A percentile compares a stretch with the other conserved stretches of the same genome.
phyloP scores from a whole-genome alignment of 2,113 vertebrate genomes.

The Turnix velox region DNA sequence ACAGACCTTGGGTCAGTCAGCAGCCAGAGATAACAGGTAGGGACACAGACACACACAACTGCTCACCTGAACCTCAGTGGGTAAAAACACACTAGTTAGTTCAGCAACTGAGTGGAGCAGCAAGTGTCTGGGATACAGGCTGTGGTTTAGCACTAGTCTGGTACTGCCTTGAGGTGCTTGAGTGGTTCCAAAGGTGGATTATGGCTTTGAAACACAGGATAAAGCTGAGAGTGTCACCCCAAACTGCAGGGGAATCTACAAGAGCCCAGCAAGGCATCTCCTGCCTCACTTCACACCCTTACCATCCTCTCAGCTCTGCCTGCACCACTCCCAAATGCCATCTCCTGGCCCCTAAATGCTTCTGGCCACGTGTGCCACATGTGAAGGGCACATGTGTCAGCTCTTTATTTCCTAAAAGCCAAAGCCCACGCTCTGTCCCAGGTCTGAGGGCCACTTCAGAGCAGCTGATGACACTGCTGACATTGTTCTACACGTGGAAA shows the following conservation, averaged over 20 bases:
- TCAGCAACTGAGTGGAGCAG: background rate
- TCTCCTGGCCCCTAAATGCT: background rate
- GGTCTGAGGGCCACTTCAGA: too few species aligned
- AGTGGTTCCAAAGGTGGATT: too few species aligned
- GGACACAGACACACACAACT: accelerated
- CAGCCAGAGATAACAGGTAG: accelerated
- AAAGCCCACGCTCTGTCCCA: background rate
- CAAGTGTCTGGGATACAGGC: background rate
- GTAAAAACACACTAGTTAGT: background rate
- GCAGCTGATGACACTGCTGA: background rate
- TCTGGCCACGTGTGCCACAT: background rate
- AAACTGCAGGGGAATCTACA: too few species aligned
- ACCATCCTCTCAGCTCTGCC: too few species aligned
- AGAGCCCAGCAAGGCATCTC: too few species aligned
- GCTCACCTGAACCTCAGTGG: accelerated
- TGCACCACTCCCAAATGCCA: background rate
- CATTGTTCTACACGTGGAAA: background rate
- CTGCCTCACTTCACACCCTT: too few species aligned
- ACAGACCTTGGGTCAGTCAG: accelerated
- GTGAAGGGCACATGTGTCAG: background rate
- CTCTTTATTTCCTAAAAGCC: background rate
- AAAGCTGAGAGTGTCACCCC: too few species aligned
- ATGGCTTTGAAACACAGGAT: too few species aligned
- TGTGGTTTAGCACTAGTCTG: too few species aligned
- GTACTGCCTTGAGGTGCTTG: too few species aligned